Evolutionary conservation across 2,113 vertebrate species (phyloP).

Genomic region (Muscicapa adusta): DNA sequence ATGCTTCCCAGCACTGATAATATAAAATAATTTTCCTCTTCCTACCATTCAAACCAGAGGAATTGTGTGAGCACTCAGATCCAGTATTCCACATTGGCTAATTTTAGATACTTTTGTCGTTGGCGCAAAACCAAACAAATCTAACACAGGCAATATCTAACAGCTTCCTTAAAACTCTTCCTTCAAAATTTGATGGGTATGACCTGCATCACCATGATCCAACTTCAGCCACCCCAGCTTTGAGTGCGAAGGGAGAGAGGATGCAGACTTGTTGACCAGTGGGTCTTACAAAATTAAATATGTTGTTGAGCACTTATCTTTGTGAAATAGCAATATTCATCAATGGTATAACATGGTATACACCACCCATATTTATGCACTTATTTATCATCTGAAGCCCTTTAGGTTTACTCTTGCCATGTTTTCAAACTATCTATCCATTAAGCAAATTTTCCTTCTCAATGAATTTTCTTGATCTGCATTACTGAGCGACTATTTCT

Average conservation of each 20-base stretch:
- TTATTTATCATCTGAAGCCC: neutral
- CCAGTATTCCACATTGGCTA: neutral
- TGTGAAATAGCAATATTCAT: neutral
- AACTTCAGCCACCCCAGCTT: neutral
- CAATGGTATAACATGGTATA: neutral
- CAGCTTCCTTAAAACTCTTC: neutral
- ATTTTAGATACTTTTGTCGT: neutral
- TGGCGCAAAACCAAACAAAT: neutral
- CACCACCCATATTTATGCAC: fast-evolving
- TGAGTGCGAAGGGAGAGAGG: neutral
- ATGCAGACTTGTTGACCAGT: neutral
- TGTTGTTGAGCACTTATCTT: neutral
- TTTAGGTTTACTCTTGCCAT: neutral
- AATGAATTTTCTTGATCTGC: neutral
- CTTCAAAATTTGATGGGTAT: neutral
- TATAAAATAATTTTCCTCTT: neutral
- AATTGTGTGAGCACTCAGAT: neutral
- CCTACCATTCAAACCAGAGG: neutral
- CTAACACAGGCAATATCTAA: neutral
- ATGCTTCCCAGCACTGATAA: neutral
- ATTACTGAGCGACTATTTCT: neutral
- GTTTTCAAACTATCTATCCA: neutral
- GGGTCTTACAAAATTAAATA: neutral
- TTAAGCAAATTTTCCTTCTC: neutral
- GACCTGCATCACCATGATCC: neutral